phyloP scores from a whole-genome alignment of 2,797 vertebrate genomes.

The Tenualosa ilisha region DNA sequence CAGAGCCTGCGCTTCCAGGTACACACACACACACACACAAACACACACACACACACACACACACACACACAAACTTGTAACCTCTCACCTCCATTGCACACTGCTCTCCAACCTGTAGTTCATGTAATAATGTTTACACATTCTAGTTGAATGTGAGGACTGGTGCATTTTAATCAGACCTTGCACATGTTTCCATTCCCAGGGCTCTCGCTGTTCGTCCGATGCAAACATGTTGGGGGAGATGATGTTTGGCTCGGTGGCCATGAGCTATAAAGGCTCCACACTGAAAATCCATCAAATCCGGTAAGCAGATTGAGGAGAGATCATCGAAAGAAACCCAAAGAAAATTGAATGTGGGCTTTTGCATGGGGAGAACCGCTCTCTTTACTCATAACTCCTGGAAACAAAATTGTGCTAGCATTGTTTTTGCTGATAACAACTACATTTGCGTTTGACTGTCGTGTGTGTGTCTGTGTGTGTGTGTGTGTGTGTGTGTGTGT shows the following conservation, averaged over 20 bases:
- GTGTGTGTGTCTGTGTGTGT: neutral
- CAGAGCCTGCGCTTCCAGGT: constrained; percentile 75
- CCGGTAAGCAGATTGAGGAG: constrained; percentile 73
- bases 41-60: constrained; percentile 1
- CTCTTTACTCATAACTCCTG: neutral
- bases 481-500: no score
- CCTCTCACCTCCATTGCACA: no score
- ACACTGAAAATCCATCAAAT: constrained; percentile 98
- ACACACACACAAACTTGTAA: constrained; percentile 25
- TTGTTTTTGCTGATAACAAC: neutral
- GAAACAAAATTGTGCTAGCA: neutral
- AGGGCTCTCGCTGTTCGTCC: constrained; percentile 89
- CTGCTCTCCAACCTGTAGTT: neutral
- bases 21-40: constrained; percentile 22
- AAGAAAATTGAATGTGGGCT: no score
- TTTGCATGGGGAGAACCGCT: no score
- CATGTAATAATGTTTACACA: neutral
- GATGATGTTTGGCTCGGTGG: constrained; percentile 99
- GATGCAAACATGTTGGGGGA: constrained; percentile 98
- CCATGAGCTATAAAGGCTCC: constrained; percentile 99
- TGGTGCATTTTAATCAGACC: neutral
- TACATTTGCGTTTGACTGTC: neutral
- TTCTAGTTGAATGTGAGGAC: neutral
- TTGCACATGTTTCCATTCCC: constrained; percentile 39
- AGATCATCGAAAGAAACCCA: neutral